A percentile compares a stretch with the other conserved stretches of the same genome.
Conservation (phyloP, 2,113 vertebrate species). For the Lagenorhynchus albirostris region DNA sequence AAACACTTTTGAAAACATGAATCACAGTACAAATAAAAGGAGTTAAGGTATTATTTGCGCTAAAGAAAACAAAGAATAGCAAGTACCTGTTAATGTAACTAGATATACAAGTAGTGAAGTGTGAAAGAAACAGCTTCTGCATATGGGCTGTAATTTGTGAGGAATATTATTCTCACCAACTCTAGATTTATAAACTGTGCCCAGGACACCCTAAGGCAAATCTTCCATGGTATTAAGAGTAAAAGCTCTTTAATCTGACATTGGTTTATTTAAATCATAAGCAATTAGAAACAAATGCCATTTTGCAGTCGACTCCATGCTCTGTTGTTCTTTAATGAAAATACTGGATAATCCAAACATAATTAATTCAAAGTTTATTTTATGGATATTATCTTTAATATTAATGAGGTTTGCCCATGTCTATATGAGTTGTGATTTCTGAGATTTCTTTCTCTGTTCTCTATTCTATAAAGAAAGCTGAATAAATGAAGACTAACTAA, state of each 20-base stretch:
- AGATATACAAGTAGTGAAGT: neutral
- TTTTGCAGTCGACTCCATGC: neutral
- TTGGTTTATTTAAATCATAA: slow-evolving; percentile 29
- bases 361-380: slow-evolving; percentile 41
- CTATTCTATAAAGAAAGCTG: neutral
- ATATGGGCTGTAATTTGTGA: neutral
- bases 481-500: neutral
- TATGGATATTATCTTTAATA: slow-evolving; percentile 32
- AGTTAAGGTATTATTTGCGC: neutral
- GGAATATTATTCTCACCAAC: neutral
- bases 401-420: neutral
- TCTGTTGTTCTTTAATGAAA: slow-evolving; percentile 43
- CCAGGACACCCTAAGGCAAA: neutral
- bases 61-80: neutral
- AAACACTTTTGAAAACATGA: neutral
- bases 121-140: neutral
- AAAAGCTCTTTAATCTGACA: neutral
- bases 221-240: neutral
- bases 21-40: neutral
- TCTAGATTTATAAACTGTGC: neutral
- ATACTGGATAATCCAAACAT: slow-evolving; percentile 8
- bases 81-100: neutral
- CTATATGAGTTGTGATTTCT: neutral
- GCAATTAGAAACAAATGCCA: neutral
- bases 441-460: neutral